These are phyloP conservation scores for Pseudomyrmex pallidus DNA, from an alignment of 1,140 invertebrate genomes.

Conservation along the genomic window DNA sequence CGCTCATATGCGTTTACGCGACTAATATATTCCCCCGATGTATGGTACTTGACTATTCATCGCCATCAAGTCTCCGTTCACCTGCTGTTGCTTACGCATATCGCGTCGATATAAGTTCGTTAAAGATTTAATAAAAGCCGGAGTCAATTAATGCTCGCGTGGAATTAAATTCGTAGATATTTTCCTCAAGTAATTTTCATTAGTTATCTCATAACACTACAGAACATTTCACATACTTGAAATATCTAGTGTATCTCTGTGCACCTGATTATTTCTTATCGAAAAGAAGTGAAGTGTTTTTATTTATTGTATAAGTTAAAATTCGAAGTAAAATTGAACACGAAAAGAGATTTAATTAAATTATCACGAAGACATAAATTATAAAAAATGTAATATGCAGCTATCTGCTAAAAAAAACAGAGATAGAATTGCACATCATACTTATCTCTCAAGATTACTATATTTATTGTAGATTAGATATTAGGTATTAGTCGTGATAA, in stretches of 20 bases:
- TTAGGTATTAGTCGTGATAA: not conserved
- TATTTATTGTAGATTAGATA: not conserved
- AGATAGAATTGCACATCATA: not conserved
- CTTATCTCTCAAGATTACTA: not conserved
- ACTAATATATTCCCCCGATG: conserved; percentile 74
- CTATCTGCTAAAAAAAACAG: not conserved
- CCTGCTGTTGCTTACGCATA: conserved; percentile 40
- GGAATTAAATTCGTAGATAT: conserved; percentile 21
- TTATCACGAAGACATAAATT: not conserved
- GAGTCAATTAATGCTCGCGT: conserved; percentile 33
- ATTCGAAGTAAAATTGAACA: not conserved
- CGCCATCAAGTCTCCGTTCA: conserved; percentile 61
- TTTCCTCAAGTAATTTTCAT: conserved; percentile 30
- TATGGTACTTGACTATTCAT: conserved; percentile 63
- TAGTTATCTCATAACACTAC: not conserved
- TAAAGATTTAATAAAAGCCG: conserved; percentile 39
- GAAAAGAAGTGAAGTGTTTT: not conserved
- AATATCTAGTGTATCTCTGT: not conserved
- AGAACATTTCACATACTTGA: not conserved
- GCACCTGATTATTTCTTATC: not conserved
- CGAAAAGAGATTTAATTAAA: not conserved
- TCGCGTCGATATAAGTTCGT: not conserved
- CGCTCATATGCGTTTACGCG: conserved; percentile 66
- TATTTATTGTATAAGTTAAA: conserved; percentile 6
- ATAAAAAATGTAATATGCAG: not conserved